These are phyloP conservation scores for Microcebus murinus DNA, from an alignment of 2,113 vertebrate species.

Conservation along the genomic window DNA sequence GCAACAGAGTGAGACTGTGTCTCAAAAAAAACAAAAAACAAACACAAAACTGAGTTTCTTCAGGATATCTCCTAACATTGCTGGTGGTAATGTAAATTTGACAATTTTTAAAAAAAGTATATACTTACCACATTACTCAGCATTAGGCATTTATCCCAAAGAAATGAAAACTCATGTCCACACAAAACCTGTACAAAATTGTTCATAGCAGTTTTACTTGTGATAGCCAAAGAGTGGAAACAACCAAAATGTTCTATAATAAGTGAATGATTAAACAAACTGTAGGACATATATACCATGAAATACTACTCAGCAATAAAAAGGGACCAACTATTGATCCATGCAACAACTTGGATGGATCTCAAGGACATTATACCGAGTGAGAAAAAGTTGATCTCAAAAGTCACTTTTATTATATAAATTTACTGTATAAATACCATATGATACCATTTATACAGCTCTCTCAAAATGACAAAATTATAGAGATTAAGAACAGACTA, in stretches of 20 bases:
- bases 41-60: background rate
- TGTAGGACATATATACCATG: background rate
- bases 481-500: background rate
- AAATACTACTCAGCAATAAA: background rate
- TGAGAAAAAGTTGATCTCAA: conserved; percentile 14
- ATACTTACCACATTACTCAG: background rate
- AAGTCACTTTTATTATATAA: background rate
- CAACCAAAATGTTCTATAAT: background rate
- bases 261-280: background rate
- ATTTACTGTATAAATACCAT: background rate
- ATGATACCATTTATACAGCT: background rate
- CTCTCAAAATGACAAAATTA: conserved; percentile 6
- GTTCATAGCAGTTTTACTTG: background rate
- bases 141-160: background rate
- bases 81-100: background rate
- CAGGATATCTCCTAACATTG: background rate
- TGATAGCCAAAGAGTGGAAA: background rate
- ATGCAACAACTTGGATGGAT: background rate
- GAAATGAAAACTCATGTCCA: background rate
- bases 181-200: background rate
- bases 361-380: background rate
- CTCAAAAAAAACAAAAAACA: too few species aligned
- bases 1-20: too few species aligned
- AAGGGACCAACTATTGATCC: background rate
- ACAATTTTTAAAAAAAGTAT: background rate